A percentile compares a stretch with the other conserved stretches of the same genome.
phyloP scores from a whole-genome alignment of 2,888 invertebrate genomes.

The Temnothorax ravouxi region DNA sequence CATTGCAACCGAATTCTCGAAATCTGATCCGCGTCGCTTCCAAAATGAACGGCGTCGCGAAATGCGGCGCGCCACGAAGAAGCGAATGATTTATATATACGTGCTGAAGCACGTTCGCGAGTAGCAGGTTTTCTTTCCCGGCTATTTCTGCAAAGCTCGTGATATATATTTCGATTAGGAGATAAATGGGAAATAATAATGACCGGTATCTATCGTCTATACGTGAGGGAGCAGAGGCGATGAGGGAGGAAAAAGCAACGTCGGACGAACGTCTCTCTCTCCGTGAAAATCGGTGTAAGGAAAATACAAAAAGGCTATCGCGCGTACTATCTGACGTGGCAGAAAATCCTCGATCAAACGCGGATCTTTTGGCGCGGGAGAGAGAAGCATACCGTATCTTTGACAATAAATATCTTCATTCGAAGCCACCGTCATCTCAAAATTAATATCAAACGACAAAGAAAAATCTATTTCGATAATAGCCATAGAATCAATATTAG shows the following conservation, averaged over 20 bases:
- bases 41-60: constrained; percentile 9
- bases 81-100: constrained; percentile 46
- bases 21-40: constrained; percentile 28
- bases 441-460: constrained; percentile 35
- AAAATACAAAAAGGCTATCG: constrained; percentile 59
- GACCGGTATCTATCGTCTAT: constrained; percentile 45
- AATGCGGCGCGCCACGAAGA: constrained; percentile 13
- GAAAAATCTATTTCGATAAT: constrained; percentile 30
- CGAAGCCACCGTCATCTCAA: constrained; percentile 15
- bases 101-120: constrained; percentile 14
- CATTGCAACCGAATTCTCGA: background rate
- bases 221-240: constrained; percentile 10
- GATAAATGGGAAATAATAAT: constrained; percentile 52
- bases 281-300: constrained; percentile 40
- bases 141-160: constrained; percentile 40
- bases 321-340: constrained; percentile 52
- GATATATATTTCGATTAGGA: constrained; percentile 54
- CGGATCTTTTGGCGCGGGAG: constrained; percentile 25
- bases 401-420: constrained; percentile 54
- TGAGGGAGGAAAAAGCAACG: constrained; percentile 24
- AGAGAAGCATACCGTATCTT: constrained; percentile 10
- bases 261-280: constrained; percentile 38
- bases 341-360: constrained; percentile 45
- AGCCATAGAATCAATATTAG: constrained; percentile 29
- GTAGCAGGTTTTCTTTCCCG: constrained; percentile 12